These are phyloP conservation scores for Pseudoatta argentina DNA, from an alignment of 1,140 invertebrate genomes.

Conservation along the genomic window DNA sequence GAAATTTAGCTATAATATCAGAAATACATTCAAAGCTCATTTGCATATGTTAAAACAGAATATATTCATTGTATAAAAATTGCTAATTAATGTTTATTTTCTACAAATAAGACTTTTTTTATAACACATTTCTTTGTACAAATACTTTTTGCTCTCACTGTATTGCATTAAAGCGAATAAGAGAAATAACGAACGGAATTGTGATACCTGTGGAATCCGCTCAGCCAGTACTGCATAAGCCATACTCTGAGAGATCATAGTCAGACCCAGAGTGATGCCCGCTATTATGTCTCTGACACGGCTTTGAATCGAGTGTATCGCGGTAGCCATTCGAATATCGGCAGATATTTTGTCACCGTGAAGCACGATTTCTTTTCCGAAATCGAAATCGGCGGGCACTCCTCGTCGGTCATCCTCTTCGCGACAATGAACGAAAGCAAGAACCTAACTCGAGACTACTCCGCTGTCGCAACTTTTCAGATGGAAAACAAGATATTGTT, in stretches of 20 bases:
- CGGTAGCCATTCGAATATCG: conserved; percentile 89
- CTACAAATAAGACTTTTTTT: no score
- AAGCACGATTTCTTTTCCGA: conserved; percentile 18
- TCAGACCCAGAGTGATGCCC: conserved; percentile 93
- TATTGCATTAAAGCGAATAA: neutral
- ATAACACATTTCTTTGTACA: no score
- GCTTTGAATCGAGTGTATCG: conserved; percentile 88
- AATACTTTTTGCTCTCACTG: no score
- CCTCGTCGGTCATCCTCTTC: conserved; percentile 29
- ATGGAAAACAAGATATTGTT: no score
- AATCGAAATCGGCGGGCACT: conserved; percentile 2
- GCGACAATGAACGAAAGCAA: neutral
- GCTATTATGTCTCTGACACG: conserved; percentile 91
- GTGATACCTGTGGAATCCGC: conserved; percentile 89
- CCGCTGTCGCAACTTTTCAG: no score
- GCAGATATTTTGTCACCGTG: conserved; percentile 82
- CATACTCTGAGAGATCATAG: conserved; percentile 94
- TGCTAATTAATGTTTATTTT: no score
- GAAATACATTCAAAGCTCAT: no score
- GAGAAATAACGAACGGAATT: neutral
- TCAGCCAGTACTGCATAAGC: conserved; percentile 93
- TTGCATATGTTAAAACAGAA: no score
- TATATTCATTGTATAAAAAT: no score
- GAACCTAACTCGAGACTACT: neutral
- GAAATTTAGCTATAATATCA: no score